phyloP scores from a whole-genome alignment of 2,797 vertebrate genomes.

The Bothrops alternatus region DNA sequence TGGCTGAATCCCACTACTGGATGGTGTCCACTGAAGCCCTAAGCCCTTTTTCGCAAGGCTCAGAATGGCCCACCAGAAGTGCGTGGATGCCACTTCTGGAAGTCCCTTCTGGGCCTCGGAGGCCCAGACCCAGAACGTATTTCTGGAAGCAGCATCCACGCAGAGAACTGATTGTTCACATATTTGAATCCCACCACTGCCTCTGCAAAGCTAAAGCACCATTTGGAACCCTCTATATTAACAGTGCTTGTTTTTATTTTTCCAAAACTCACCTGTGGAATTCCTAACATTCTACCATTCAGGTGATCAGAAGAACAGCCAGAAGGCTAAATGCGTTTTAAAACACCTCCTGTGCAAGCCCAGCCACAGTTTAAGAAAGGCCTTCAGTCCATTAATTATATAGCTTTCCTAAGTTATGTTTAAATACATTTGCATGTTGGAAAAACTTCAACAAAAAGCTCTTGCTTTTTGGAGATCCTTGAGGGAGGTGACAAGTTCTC shows the following conservation, averaged over 20 bases:
- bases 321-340: not conserved
- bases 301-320: not conserved
- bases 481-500: not conserved
- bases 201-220: not conserved
- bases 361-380: not conserved
- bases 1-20: no score
- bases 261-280: not conserved
- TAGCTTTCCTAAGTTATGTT: constrained; percentile 1
- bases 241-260: not conserved
- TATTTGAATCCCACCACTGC: no score
- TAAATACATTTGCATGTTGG: not conserved
- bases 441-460: not conserved
- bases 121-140: no score
- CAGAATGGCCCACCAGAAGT: no score
- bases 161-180: no score
- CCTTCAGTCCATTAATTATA: not conserved
- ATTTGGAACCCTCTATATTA: not conserved
- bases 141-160: no score
- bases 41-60: no score
- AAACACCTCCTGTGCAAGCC: not conserved
- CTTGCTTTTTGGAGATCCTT: not conserved
- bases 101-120: no score
- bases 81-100: no score
- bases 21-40: no score
- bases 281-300: not conserved